Conservation (phyloP, 2,888 invertebrate species). For the Sinodicranocentrus sp. region DNA sequence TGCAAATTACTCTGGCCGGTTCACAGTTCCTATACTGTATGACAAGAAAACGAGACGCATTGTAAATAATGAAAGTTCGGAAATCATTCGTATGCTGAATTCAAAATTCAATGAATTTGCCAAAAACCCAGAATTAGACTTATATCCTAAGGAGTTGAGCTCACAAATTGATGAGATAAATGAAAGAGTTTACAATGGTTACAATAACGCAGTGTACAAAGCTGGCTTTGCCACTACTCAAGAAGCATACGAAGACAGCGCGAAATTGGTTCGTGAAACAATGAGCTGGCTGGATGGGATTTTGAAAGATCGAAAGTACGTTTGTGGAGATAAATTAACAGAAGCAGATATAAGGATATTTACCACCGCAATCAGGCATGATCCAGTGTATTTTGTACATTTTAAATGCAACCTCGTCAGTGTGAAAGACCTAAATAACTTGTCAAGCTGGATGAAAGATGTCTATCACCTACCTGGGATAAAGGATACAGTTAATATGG, state of each 20-base stretch:
- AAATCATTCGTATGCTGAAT: constrained; percentile 73
- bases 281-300: constrained; percentile 66
- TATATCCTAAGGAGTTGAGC: constrained; percentile 60
- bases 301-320: constrained; percentile 44
- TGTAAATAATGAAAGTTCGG: constrained; percentile 74
- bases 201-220: constrained; percentile 74
- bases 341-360: constrained; percentile 73
- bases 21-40: constrained; percentile 72
- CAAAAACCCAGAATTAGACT: constrained; percentile 65
- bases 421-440: constrained; percentile 63
- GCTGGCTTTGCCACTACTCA: constrained; percentile 72
- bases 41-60: constrained; percentile 72
- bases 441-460: constrained; percentile 67
- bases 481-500: constrained; percentile 72
- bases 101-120: constrained; percentile 69
- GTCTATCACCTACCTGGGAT: constrained; percentile 59
- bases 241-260: constrained; percentile 64
- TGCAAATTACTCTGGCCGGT: constrained; percentile 67
- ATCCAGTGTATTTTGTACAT: constrained; percentile 72
- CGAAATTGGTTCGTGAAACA: constrained; percentile 63
- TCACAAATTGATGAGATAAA: constrained; percentile 70
- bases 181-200: constrained; percentile 62
- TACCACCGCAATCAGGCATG: constrained; percentile 67
- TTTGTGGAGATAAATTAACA: constrained; percentile 68
- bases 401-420: constrained; percentile 72